These are phyloP conservation scores for Smittia sp. DNA, from an alignment of 2,888 invertebrate genomes.

Conservation along the genomic window DNA sequence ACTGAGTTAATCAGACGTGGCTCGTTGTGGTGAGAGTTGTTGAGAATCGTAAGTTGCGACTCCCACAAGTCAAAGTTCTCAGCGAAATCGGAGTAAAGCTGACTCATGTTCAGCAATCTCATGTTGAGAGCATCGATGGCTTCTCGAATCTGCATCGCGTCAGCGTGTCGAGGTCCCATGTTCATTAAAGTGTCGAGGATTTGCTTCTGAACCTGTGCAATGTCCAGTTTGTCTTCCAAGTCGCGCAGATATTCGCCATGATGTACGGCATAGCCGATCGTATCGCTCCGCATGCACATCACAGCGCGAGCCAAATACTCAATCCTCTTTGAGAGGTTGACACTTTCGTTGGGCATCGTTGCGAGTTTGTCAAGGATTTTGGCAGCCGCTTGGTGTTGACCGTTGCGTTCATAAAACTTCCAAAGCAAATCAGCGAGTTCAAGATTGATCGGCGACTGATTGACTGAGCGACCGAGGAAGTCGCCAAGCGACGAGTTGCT, in stretches of 20 bases:
- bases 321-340: constrained; percentile 76
- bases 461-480: constrained; percentile 52
- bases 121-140: constrained; percentile 73
- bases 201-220: constrained; percentile 76
- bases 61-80: constrained; percentile 88
- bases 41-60: constrained; percentile 90
- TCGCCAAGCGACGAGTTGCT: constrained; percentile 54
- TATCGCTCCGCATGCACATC: constrained; percentile 90
- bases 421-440: constrained; percentile 79
- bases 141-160: constrained; percentile 61
- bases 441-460: constrained; percentile 59
- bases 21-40: constrained; percentile 92
- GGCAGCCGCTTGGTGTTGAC: constrained; percentile 90
- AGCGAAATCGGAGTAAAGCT: constrained; percentile 89
- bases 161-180: constrained; percentile 54
- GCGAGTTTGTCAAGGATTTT: constrained; percentile 85
- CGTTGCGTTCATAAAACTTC: constrained; percentile 92
- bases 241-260: constrained; percentile 80
- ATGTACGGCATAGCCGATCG: constrained; percentile 67
- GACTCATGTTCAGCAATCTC: constrained; percentile 81
- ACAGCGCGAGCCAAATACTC: constrained; percentile 91
- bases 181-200: constrained; percentile 64
- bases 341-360: constrained; percentile 61
- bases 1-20: constrained; percentile 81
- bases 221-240: constrained; percentile 88